These are phyloP conservation scores for Parauchenoglanis punctatus DNA, from an alignment of 2,797 vertebrate species.

Conservation along the genomic window DNA sequence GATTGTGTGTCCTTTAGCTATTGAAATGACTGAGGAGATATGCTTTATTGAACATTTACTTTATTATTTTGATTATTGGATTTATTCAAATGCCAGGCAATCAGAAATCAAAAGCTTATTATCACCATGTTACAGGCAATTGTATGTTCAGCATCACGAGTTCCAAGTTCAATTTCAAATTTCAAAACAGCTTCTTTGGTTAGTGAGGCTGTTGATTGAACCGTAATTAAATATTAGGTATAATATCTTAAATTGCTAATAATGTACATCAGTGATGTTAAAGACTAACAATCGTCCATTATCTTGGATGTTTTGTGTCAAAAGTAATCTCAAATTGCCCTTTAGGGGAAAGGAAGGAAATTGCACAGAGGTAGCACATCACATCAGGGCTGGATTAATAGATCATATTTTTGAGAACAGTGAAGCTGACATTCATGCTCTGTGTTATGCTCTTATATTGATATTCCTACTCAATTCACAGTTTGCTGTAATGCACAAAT, in stretches of 20 bases:
- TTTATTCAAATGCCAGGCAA: conserved; percentile 19
- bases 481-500: neutral
- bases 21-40: conserved; percentile 16
- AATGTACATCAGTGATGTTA: neutral
- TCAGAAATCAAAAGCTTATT: conserved; percentile 13
- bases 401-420: neutral
- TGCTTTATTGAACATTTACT: conserved; percentile 7
- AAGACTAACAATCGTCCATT: neutral
- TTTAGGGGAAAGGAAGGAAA: neutral
- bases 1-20: conserved; percentile 34
- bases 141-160: conserved; percentile 18
- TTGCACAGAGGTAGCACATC: neutral
- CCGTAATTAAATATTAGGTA: conserved; percentile 3
- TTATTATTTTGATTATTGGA: neutral
- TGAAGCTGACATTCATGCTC: neutral
- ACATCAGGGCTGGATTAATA: neutral
- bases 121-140: conserved; percentile 3
- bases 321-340: neutral
- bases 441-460: neutral
- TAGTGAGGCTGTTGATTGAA: neutral
- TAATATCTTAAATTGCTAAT: neutral
- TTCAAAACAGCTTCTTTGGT: neutral
- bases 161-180: conserved; percentile 14
- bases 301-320: neutral
- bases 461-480: neutral